These are phyloP conservation scores for Cheilosia variabilis DNA, from an alignment of 2,888 invertebrate species.

Conservation along the genomic window DNA sequence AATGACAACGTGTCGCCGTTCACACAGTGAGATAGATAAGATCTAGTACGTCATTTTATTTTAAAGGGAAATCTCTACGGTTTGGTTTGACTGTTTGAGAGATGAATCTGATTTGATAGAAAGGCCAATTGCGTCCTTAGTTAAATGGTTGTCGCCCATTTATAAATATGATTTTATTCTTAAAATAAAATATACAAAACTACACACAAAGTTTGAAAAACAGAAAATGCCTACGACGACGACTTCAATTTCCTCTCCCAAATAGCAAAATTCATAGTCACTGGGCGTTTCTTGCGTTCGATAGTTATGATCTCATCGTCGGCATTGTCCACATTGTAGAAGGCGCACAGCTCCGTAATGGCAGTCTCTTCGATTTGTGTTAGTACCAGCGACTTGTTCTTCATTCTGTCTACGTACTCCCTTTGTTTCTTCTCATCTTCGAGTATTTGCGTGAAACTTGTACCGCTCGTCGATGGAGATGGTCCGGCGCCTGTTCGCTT, in stretches of 20 bases:
- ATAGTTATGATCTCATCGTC: conserved; percentile 90
- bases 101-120: too few relatives aligned
- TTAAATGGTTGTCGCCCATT: background rate
- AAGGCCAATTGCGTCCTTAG: background rate
- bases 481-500: conserved; percentile 22
- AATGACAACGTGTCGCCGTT: too few relatives aligned
- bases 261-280: conserved; percentile 81
- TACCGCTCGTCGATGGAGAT: conserved; percentile 79
- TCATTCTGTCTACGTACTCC: conserved; percentile 88
- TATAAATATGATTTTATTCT: conserved; percentile 44
- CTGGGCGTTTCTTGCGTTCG: conserved; percentile 78
- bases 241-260: conserved; percentile 77
- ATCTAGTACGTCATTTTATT: too few relatives aligned
- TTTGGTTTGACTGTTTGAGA: too few relatives aligned
- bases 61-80: too few relatives aligned
- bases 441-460: conserved; percentile 86
- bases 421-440: conserved; percentile 90
- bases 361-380: conserved; percentile 96
- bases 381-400: conserved; percentile 88
- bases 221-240: background rate
- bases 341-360: conserved; percentile 90
- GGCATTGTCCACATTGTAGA: conserved; percentile 89
- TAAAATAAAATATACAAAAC: conserved; percentile 43
- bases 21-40: too few relatives aligned
- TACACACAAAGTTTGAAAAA: conserved; percentile 1